Conservation (phyloP, 2,888 invertebrate genomes). For the Campoplex capitator region DNA sequence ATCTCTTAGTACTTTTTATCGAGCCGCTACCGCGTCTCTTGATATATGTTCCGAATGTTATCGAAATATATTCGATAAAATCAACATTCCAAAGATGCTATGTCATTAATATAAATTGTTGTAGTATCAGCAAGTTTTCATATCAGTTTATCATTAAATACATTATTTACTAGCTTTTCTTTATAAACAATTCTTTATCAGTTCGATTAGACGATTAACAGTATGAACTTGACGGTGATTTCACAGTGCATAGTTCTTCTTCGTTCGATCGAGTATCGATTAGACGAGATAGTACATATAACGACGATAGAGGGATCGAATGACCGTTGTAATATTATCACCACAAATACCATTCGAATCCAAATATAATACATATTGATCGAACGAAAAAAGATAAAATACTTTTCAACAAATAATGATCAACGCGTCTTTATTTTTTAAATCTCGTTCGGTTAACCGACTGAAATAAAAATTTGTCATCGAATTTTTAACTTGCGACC, state of each 20-base stretch:
- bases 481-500: background rate
- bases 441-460: background rate
- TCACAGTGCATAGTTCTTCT: background rate
- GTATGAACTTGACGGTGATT: background rate
- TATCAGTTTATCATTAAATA: background rate
- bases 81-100: background rate
- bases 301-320: constrained; percentile 3
- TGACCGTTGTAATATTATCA: constrained; percentile 18
- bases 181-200: background rate
- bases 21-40: no score
- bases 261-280: constrained; percentile 38
- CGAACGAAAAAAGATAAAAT: background rate
- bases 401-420: background rate
- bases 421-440: background rate
- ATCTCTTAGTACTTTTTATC: background rate
- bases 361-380: background rate
- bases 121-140: background rate
- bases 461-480: background rate
- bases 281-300: constrained; percentile 23
- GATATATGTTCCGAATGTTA: background rate
- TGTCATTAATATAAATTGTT: background rate
- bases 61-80: background rate
- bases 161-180: background rate
- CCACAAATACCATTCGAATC: constrained; percentile 24
- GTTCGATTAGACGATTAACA: background rate